These are phyloP conservation scores for Riparia riparia DNA, from an alignment of 2,113 vertebrate genomes.

Conservation along the genomic window DNA sequence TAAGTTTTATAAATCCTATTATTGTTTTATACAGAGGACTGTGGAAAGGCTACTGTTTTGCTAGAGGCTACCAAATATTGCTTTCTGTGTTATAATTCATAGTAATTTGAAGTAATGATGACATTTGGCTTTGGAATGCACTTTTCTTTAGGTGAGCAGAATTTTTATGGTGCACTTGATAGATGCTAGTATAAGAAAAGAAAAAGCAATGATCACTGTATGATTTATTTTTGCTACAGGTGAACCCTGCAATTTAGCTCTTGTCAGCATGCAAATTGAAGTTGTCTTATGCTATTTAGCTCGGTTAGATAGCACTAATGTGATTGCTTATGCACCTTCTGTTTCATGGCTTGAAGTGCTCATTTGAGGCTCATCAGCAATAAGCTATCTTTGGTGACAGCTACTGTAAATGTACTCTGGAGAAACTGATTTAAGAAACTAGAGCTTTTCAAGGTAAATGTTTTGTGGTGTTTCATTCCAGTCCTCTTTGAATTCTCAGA, in stretches of 20 bases:
- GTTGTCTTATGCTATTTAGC: constrained; percentile 32
- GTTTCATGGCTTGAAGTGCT: constrained; percentile 12
- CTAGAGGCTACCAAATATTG: constrained; percentile 3
- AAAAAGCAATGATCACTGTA: not conserved
- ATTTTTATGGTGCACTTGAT: constrained; percentile 16
- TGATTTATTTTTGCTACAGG: constrained; percentile 47
- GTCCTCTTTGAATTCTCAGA: not conserved
- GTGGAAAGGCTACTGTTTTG: constrained; percentile 5
- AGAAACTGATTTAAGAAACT: constrained; percentile 13
- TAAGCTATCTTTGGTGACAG: constrained; percentile 57
- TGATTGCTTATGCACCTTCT: constrained; percentile 47
- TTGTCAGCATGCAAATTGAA: constrained; percentile 41
- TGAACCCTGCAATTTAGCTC: constrained; percentile 47
- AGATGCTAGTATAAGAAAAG: constrained; percentile 21
- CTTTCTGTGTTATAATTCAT: constrained; percentile 5
- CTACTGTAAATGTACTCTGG: constrained; percentile 20
- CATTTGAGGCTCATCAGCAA: constrained; percentile 43
- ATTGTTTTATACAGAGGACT: not conserved
- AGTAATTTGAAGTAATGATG: not conserved
- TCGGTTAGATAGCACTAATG: constrained; percentile 25
- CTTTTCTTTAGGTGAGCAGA: not conserved
- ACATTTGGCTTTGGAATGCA: not conserved
- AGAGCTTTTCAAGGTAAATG: constrained; percentile 37
- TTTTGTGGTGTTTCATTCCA: constrained; percentile 4
- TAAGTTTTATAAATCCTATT: not conserved